Base-by-base conservation (phyloP, 2,113 vertebrate genomes). In the Typhlomys cinereus region DNA sequence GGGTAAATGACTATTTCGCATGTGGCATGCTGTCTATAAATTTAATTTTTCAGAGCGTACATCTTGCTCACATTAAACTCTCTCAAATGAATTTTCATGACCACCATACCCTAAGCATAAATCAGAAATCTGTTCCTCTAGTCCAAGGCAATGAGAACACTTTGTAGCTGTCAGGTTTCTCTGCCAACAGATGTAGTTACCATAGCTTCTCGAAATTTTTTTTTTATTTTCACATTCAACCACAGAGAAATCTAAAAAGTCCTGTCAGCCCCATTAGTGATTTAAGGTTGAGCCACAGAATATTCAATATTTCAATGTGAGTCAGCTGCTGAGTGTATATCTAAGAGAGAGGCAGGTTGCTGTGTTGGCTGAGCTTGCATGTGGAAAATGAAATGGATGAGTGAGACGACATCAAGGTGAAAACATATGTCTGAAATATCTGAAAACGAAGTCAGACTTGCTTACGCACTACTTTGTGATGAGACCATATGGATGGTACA, bases 71-170 rank as follows among this genome's bases (percentile, higher is more conserved):
- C 67, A 92, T 94, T 86, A 93, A 96, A 94, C 70, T 81, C 90
- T 83, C 64, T 87, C 80, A 91, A 88, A 92, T 94, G 59, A 81
- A 94, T 95, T 94, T 95, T 92, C 70, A 93, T 17, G 46, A 84
- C 82, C 75, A 95, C 92, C 80, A 87, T 86, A 92, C 57, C 94
- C 46, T 78, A 84, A 90, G 84, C 92, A 96, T 93, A 96, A 96
- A 94, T 96, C 94, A 92, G 83, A 95, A 96, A 95, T 92, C 92
- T 96, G 94, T 96, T 93, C 93, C 90, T 94, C 50, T 91, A 73
- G 17, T 50, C 84, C 62, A 82, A 0, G 92, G 84, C 67, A 91
- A 89, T 62, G 57, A 59, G 94, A 96, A 95, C 86, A 94, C 39
- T 87, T 84, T 1, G n/a, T 92, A 84, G 92, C 93, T 96, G 96